phyloP scores from a whole-genome alignment of 1,140 invertebrate species.

The Drosophila sp. region DNA sequence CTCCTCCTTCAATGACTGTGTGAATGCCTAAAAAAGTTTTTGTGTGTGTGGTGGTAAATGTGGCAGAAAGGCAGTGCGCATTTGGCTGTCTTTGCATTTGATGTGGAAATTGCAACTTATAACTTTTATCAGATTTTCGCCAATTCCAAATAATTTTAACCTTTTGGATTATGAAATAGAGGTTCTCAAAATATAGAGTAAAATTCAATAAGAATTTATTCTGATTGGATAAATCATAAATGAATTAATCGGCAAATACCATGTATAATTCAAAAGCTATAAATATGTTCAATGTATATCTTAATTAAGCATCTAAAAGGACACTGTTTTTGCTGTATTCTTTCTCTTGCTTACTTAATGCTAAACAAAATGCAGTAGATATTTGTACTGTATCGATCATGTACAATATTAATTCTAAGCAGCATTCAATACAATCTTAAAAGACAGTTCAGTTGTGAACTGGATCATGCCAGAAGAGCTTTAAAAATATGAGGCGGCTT shows the following conservation, averaged over 20 bases:
- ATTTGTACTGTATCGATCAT: slow-evolving; percentile 18
- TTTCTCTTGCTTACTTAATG: slow-evolving; percentile 12
- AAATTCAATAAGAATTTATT: no score
- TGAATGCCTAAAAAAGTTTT: slow-evolving; percentile 34
- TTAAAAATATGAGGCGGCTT: slow-evolving; percentile 21
- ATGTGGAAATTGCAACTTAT: slow-evolving; percentile 55
- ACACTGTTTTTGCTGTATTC: not conserved
- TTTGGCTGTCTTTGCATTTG: slow-evolving; percentile 55
- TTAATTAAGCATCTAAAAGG: not conserved
- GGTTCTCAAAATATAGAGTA: no score
- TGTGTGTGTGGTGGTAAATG: slow-evolving; percentile 1
- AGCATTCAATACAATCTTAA: slow-evolving; percentile 37
- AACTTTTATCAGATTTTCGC: slow-evolving; percentile 33
- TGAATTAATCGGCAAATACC: no score
- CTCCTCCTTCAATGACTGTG: slow-evolving; percentile 19
- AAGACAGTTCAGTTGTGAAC: slow-evolving; percentile 5
- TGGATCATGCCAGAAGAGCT: slow-evolving; percentile 59
- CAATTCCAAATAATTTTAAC: no score
- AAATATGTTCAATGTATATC: not conserved
- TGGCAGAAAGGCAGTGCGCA: slow-evolving; percentile 21
- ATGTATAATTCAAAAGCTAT: not conserved
- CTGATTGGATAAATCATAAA: no score
- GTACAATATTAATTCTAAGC: slow-evolving; percentile 40
- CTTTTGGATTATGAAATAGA: no score
- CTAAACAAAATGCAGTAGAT: slow-evolving; percentile 52